Evolutionary conservation across 2,113 vertebrate species (phyloP), one percentile per base, ranked within the genome.

Genomic region (Pygoscelis antarcticus): DNA sequence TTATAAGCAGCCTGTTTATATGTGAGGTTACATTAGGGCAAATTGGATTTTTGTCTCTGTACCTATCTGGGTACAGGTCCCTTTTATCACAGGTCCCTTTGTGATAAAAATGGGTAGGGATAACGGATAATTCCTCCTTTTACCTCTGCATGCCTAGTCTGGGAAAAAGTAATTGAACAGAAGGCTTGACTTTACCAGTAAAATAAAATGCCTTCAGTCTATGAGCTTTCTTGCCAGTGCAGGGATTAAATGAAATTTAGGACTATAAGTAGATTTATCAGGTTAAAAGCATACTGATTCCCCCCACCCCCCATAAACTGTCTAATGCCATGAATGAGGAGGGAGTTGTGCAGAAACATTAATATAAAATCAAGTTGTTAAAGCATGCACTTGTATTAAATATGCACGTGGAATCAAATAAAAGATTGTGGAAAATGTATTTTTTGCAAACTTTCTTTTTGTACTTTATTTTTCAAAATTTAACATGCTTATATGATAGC

Each of bases 61-160:
- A 26, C 12, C 55, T 92, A 4, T 76, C n/a, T n/a, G n/a, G 20
- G 57, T 66, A 93, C 77, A 38, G 38, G 38, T 38, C 38, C 38
- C 38, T 38, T 38, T 38, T 38, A 38, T 38, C 38, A 38, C 38
- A 38, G 91, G 87, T 80, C 32, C 66, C 75, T 95, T 85, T 91
- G 75, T 88, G 96, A 94, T 96, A 94, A 93, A 89, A 95, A 85
- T 3, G 15, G 27, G 30, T 65, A 74, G 25, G 75, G 49, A 94
- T 90, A 94, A 91, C 74, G 49, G 81, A 87, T 95, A 95, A 96
- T 95, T 70, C 62, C 30, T 93, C 32, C 54, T 94, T 89, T 90
- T 90, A 90, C 55, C 30, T 16, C 70, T 38, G 49, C 32, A 57
- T 85, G 49, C 54, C 12, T n/a, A 51, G 62, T 69, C 87, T 79